These are phyloP conservation scores for Deilephila elpenor DNA, from an alignment of 2,888 invertebrate genomes.

Conservation along the genomic window DNA sequence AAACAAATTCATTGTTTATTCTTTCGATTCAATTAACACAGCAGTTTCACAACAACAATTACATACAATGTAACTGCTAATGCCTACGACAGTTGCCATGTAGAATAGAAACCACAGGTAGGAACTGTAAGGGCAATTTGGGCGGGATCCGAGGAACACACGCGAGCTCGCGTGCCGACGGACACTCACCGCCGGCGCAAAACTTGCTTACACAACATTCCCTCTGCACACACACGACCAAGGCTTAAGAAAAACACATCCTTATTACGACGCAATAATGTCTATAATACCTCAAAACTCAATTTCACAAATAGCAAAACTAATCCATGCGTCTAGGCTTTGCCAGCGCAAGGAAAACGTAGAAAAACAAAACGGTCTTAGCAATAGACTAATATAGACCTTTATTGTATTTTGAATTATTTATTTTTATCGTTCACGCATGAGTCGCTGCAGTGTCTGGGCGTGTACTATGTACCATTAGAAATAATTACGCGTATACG, in stretches of 20 bases:
- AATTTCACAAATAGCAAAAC: conserved; percentile 37
- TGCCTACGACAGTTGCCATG: conserved; percentile 46
- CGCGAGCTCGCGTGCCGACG: conserved; percentile 78
- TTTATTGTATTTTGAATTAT: conserved; percentile 54
- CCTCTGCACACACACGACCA: conserved; percentile 61
- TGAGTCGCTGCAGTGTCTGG: conserved; percentile 40
- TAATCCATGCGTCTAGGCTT: conserved; percentile 41
- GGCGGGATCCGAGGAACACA: conserved; percentile 59
- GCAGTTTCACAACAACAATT: conserved; percentile 36
- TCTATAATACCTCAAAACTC: conserved; percentile 41
- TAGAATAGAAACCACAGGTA: conserved; percentile 55
- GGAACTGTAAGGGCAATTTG: conserved; percentile 50
- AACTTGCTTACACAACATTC: conserved; percentile 62
- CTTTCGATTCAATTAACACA: conserved; percentile 35
- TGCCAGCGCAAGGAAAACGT: conserved; percentile 46
- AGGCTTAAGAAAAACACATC: conserved; percentile 52
- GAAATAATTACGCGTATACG: neutral
- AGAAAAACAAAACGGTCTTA: conserved; percentile 54
- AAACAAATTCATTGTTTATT: conserved; percentile 24
- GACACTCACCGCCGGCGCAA: conserved; percentile 58
- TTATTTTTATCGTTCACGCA: conserved; percentile 52
- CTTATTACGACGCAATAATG: conserved; percentile 46
- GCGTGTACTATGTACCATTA: neutral
- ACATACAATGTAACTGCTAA: conserved; percentile 47
- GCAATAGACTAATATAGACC: conserved; percentile 54